Evolutionary conservation across 1,140 invertebrate species (phyloP).

Genomic region (Atta cephalotes): DNA sequence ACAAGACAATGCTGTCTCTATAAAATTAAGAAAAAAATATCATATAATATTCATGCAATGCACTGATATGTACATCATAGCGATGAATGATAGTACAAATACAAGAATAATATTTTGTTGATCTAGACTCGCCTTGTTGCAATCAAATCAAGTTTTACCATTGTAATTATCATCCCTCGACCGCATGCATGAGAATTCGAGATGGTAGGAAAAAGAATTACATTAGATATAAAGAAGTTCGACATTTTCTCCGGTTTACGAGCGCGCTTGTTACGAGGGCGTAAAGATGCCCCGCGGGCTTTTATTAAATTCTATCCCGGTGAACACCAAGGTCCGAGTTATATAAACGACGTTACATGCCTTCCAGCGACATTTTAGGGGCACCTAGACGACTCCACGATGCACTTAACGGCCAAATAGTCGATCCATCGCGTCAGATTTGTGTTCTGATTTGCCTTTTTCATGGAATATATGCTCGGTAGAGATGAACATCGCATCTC

Average conservation of each 20-base stretch:
- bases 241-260: constrained; percentile 69
- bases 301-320: constrained; percentile 73
- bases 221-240: constrained; percentile 46
- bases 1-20: too few relatives aligned
- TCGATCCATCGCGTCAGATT: constrained; percentile 45
- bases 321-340: constrained; percentile 59
- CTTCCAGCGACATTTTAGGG: constrained; percentile 66
- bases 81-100: not conserved
- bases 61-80: not conserved
- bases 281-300: constrained; percentile 66
- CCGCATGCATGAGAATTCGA: constrained; percentile 34
- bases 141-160: constrained; percentile 47
- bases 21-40: not conserved
- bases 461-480: not conserved
- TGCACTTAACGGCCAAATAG: constrained; percentile 40
- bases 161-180: constrained; percentile 55
- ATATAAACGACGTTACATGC: constrained; percentile 62
- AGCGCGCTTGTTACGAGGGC: constrained; percentile 67
- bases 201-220: constrained; percentile 45
- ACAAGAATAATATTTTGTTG: not conserved
- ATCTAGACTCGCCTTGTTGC: constrained; percentile 7
- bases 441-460: constrained; percentile 45
- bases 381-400: constrained; percentile 27
- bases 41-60: not conserved
- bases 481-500: constrained; percentile 3